A percentile compares a stretch with the other conserved stretches of the same genome.
Evolutionary conservation across 2,113 vertebrate genomes (phyloP).

Genomic region (Ia io): DNA sequence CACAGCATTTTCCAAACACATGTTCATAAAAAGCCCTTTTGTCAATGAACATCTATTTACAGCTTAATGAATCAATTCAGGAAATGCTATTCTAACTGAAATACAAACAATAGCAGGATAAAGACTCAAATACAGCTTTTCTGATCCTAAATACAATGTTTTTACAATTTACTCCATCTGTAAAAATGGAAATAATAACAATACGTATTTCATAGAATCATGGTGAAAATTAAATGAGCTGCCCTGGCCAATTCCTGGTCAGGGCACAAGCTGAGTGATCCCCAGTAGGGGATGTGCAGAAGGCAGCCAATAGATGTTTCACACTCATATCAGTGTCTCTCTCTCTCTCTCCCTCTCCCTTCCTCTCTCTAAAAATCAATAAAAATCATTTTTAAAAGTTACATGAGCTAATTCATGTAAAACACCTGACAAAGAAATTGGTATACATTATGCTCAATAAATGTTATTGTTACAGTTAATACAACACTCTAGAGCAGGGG

Average conservation of each 20-base stretch:
- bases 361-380: background rate
- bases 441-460: background rate
- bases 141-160: background rate
- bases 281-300: background rate
- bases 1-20: background rate
- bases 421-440: background rate
- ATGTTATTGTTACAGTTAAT: background rate
- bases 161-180: background rate
- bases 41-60: background rate
- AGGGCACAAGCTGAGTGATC: background rate
- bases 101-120: background rate
- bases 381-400: no score
- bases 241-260: background rate
- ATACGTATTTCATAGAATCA: background rate
- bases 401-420: background rate
- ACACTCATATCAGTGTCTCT: background rate
- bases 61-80: background rate
- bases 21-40: background rate
- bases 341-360: no score
- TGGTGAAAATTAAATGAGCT: background rate
- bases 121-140: background rate
- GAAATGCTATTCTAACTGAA: background rate
- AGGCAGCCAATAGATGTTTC: background rate
- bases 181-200: background rate
- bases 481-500: background rate